Evolutionary conservation across 2,888 invertebrate species (phyloP).

Genomic region (Zhuqinia jingwanae): DNA sequence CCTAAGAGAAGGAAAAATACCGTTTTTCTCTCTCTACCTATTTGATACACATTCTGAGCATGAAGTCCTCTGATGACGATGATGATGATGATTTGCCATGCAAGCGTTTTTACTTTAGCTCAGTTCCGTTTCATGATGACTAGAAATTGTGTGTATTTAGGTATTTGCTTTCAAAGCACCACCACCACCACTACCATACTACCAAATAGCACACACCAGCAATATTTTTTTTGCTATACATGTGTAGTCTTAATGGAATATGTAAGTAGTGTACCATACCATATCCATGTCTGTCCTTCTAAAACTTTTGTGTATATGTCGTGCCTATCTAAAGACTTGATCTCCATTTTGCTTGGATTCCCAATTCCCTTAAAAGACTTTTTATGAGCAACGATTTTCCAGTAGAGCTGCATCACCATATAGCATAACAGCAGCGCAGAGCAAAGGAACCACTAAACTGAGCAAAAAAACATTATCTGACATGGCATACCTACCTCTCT

Average conservation of each 20-base stretch:
- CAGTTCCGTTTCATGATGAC: slow-evolving; percentile 29
- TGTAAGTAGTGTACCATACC: neutral
- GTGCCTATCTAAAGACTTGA: slow-evolving; percentile 42
- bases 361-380: slow-evolving; percentile 70
- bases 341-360: slow-evolving; percentile 65
- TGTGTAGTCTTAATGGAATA: neutral
- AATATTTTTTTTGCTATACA: neutral
- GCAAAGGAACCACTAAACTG: slow-evolving; percentile 27
- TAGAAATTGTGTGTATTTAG: slow-evolving; percentile 30
- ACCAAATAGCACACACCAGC: too few relatives aligned
- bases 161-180: neutral
- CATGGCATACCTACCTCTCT: neutral
- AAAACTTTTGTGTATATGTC: slow-evolving; percentile 4
- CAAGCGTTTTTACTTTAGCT: slow-evolving; percentile 52
- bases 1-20: neutral
- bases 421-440: slow-evolving; percentile 7
- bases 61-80: neutral
- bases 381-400: slow-evolving; percentile 68
- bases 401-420: slow-evolving; percentile 27
- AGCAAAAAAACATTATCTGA: slow-evolving; percentile 39
- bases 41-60: slow-evolving; percentile 33
- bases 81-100: slow-evolving; percentile 60
- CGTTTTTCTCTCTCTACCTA: neutral
- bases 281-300: neutral
- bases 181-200: too few relatives aligned